Base-by-base conservation (phyloP, 2,888 invertebrate genomes). In the Halocaridina rubra region DNA sequence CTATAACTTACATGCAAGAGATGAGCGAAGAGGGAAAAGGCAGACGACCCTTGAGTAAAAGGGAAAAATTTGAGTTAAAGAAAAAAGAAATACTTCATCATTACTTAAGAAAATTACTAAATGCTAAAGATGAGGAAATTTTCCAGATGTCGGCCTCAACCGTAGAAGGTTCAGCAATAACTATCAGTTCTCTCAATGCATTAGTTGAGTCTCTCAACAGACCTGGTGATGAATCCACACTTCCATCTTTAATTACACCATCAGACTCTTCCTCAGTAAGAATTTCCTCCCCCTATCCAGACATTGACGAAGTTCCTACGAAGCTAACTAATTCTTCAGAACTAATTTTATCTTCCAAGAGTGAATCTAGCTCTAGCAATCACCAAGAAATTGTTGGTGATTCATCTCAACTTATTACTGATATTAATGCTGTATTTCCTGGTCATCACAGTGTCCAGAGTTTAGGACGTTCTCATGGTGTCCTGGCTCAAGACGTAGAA, bases 11-110 rank as follows among this genome's bases (percentile, higher is more conserved):
- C 39, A 74, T n/a, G 16, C 72, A 85, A 22, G 57, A 85, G 29
- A 24, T 85, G 22, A 76, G 76, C 4, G 67, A 33, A 69, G 85
- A 85, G 39, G 85, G 85, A 29, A 85, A 61, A 57, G 85, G 85
- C 22, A 27, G 57, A 39, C 53, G 85, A 59, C 85, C 85, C 8
- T n/a, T 80, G n/a, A 80, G 59, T 33, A 85, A 32, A 46, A 61
- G 57, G 39, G 74, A 76, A n/a, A 85, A 85, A 27, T 85, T 79
- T 77, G 85, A 85, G 61, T 32, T 85, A 46, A 75, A 80, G 69
- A 85, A 80, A 39, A 64, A 69, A 46, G 67, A 75, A 7, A 10
- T 85, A 13, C 16, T 85, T 10, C 76, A 85, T 2, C 59, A 71
- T 24, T 85, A 85, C 67, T n/a, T 85, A 13, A 75, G 76, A 13